Conservation (phyloP, 2,113 vertebrate genomes). For the Ivindomyrus marchei region DNA sequence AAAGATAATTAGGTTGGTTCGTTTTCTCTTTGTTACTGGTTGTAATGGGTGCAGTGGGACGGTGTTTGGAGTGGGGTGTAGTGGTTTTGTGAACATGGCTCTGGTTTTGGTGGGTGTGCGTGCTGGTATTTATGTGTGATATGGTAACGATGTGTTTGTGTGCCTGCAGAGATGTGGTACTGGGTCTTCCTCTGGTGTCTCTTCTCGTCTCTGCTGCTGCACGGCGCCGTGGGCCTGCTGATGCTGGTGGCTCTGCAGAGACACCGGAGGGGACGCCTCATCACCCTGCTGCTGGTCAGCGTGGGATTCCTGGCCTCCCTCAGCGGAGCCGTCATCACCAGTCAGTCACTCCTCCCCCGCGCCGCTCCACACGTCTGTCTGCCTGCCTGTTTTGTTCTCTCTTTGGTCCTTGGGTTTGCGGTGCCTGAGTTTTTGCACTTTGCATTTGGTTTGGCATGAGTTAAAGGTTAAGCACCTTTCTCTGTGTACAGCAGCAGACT, state of each 20-base stretch:
- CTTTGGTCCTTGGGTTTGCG: neutral
- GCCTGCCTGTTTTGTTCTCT: neutral
- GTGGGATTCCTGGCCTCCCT: slow-evolving; percentile 88
- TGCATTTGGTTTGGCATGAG: neutral
- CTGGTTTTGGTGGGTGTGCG: neutral
- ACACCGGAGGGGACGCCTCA: slow-evolving; percentile 84
- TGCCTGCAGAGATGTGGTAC: slow-evolving; percentile 95
- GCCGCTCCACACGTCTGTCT: neutral
- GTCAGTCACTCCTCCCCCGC: slow-evolving; percentile 63
- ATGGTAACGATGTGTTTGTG: slow-evolving; percentile 29
- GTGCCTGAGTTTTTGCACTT: neutral
- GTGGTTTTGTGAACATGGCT: neutral
- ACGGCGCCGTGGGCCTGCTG: slow-evolving; percentile 81
- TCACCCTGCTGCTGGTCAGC: slow-evolving; percentile 88
- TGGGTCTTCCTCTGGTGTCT: slow-evolving; percentile 99
- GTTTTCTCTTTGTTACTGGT: neutral
- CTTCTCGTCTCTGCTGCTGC: slow-evolving; percentile 94
- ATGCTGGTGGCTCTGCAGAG: slow-evolving; percentile 95
- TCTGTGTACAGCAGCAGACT: neutral
- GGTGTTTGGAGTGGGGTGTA: neutral
- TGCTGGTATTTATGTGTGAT: neutral
- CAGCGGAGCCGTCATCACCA: slow-evolving; percentile 90
- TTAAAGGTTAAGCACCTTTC: neutral
- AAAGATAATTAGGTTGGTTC: neutral
- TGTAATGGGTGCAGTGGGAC: neutral